phyloP scores from a whole-genome alignment of 2,113 vertebrate species.

The Eulemur rufifrons region DNA sequence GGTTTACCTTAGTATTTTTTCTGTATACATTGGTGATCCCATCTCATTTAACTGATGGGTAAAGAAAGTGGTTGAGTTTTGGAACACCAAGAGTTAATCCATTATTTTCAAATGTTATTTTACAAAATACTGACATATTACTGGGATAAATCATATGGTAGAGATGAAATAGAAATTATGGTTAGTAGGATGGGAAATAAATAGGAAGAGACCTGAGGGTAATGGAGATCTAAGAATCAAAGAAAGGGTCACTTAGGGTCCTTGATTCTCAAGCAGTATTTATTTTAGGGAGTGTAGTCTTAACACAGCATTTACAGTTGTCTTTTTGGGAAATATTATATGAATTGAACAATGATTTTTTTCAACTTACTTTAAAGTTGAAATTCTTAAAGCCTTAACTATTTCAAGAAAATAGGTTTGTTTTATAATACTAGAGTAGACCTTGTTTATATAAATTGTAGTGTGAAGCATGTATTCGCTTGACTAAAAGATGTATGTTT shows the following conservation, averaged over 20 bases:
- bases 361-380: neutral
- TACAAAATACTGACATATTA: neutral
- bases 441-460: slow-evolving; percentile 6
- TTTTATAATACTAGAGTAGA: neutral
- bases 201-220: neutral
- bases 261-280: neutral
- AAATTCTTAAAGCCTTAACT: neutral
- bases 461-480: neutral
- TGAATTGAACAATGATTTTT: slow-evolving; percentile 27
- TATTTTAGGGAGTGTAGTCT: neutral
- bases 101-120: slow-evolving; percentile 9
- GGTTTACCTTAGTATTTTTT: neutral
- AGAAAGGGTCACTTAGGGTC: neutral
- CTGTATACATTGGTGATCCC: neutral
- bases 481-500: slow-evolving; percentile 72
- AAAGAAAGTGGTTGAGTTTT: neutral
- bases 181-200: neutral
- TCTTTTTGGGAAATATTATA: neutral
- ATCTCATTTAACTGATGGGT: neutral
- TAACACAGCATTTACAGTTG: neutral
- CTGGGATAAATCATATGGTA: neutral
- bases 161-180: neutral
- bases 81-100: neutral
- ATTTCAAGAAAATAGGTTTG: slow-evolving; percentile 3
- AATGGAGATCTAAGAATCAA: neutral